Evolutionary conservation across 2,888 invertebrate genomes (phyloP).

Genomic region (Zygogramma bicolorata): DNA sequence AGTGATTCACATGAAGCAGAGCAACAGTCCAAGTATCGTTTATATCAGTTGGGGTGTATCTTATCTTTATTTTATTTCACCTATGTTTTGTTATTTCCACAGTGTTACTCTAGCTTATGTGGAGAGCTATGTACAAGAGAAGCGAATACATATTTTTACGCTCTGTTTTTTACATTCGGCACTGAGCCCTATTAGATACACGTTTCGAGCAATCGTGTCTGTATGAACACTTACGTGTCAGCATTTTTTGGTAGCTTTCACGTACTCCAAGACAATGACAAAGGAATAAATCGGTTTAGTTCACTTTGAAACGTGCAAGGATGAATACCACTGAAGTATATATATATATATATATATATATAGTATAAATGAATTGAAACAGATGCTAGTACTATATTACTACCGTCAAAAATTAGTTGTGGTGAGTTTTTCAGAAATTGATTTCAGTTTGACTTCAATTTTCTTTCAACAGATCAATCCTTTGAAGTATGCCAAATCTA

Average conservation of each 20-base stretch:
- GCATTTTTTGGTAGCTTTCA: constrained; percentile 46
- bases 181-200: constrained; percentile 65
- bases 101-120: constrained; percentile 35
- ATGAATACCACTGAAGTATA: too few species aligned
- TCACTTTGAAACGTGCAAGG: background rate
- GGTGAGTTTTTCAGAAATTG: background rate
- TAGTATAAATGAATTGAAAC: too few species aligned
- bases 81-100: background rate
- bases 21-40: constrained; percentile 10
- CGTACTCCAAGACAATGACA: constrained; percentile 48
- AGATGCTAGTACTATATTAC: too few species aligned
- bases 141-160: constrained; percentile 48
- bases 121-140: constrained; percentile 43
- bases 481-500: too few species aligned
- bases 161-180: constrained; percentile 66
- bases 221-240: constrained; percentile 59
- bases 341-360: too few species aligned
- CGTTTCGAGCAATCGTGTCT: constrained; percentile 68
- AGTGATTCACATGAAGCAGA: constrained; percentile 38
- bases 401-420: too few species aligned
- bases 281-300: constrained; percentile 32
- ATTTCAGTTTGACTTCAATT: too few species aligned
- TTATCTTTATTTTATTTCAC: constrained; percentile 3
- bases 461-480: too few species aligned
- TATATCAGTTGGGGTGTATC: constrained; percentile 3